Conservation (phyloP, 1,140 invertebrate species). For the Idris sp. region DNA sequence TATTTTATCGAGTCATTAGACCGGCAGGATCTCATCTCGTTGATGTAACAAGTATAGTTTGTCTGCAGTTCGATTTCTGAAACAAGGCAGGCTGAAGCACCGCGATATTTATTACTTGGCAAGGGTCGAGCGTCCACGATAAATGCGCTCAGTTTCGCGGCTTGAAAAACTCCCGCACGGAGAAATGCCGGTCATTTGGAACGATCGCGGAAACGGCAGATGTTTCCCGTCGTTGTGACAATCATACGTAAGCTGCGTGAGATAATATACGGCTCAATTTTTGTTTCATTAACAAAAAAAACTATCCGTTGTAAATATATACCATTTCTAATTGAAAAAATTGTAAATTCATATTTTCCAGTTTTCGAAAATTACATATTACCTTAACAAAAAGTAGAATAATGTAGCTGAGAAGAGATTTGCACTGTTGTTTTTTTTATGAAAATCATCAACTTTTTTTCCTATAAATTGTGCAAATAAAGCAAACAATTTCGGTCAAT, state of each 20-base stretch:
- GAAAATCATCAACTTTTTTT: neutral
- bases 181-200: conserved; percentile 35
- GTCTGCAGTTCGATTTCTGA: conserved; percentile 41
- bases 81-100: conserved; percentile 17
- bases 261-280: too few species aligned
- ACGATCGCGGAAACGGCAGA: conserved; percentile 32
- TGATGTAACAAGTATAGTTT: conserved; percentile 43
- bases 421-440: too few species aligned
- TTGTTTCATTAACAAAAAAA: too few species aligned
- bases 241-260: too few species aligned
- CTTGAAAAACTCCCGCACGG: conserved; percentile 17
- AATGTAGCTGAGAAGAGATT: too few species aligned
- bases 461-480: too few species aligned
- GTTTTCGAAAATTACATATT: too few species aligned
- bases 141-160: conserved; percentile 18
- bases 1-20: conserved; percentile 46
- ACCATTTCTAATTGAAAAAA: too few species aligned
- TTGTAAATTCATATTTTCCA: too few species aligned
- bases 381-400: too few species aligned
- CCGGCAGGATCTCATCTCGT: conserved; percentile 17
- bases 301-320: too few species aligned
- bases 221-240: conserved; percentile 25
- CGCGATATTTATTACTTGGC: conserved; percentile 33
- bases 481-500: conserved; percentile 29
- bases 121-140: conserved; percentile 20